Evolutionary conservation across 2,113 vertebrate species (phyloP).

Genomic region (Apaloderma vittatum): DNA sequence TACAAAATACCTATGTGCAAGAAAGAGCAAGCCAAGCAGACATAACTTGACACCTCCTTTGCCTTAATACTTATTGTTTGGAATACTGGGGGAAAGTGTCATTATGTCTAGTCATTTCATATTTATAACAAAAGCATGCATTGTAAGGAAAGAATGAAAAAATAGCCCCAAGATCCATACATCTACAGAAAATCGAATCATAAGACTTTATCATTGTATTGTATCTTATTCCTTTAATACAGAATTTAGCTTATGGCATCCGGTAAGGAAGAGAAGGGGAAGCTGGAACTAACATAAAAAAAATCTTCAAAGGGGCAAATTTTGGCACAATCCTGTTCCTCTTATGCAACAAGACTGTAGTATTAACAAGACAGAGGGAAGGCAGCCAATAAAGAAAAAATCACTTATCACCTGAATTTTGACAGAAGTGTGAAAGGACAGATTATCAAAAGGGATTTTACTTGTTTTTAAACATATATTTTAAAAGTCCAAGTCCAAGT

Average conservation of each 20-base stretch:
- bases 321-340: background rate
- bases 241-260: background rate
- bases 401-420: background rate
- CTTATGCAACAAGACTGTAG: background rate
- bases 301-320: background rate
- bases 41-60: background rate
- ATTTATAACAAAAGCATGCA: background rate
- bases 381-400: background rate
- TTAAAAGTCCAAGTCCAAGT: background rate
- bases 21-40: background rate
- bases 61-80: background rate
- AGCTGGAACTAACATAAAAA: background rate
- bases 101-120: background rate
- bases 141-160: background rate
- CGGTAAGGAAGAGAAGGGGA: background rate
- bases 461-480: background rate
- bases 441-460: background rate
- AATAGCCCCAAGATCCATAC: background rate
- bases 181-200: background rate
- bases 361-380: background rate
- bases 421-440: background rate
- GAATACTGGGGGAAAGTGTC: rapidly evolving
- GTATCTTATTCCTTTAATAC: background rate
- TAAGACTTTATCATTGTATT: background rate
- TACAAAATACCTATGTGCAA: background rate